Percentiles rank a stretch among this genome's conserved stretches.
Evolutionary conservation across 2,888 invertebrate genomes (phyloP).

Genomic region (Lasius platythorax): DNA sequence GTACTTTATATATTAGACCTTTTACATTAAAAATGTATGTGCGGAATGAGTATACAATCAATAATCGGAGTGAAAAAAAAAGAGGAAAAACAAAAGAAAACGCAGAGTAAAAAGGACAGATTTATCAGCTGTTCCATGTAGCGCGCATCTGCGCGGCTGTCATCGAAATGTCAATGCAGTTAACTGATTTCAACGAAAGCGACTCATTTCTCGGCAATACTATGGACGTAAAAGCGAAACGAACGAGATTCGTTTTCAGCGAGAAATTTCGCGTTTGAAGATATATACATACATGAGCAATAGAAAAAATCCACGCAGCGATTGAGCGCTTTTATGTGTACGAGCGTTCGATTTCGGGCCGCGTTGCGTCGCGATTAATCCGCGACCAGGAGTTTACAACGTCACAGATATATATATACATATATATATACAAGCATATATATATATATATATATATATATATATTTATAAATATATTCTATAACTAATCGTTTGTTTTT

Average conservation of each 20-base stretch:
- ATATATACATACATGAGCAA: not conserved
- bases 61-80: conserved; percentile 13
- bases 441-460: not conserved
- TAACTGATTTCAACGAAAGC: not conserved
- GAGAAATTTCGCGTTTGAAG: conserved; percentile 18
- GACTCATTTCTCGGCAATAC: not conserved
- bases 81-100: not conserved
- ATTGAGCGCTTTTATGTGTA: not conserved
- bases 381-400: conserved; percentile 13
- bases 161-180: conserved; percentile 17
- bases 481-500: not conserved
- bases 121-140: conserved; percentile 42
- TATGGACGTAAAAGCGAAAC: not conserved
- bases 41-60: conserved; percentile 5
- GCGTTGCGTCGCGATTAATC: conserved; percentile 56
- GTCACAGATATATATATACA: conserved; percentile 5
- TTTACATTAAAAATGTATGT: not conserved
- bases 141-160: conserved; percentile 33
- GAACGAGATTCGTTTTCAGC: not conserved
- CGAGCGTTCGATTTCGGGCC: conserved; percentile 53
- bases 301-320: not conserved
- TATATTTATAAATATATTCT: not conserved
- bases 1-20: not conserved
- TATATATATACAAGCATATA: not conserved
- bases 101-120: not conserved